Base-by-base conservation (phyloP, 1,140 invertebrate genomes). In the Muscidifurax raptorellus region DNA sequence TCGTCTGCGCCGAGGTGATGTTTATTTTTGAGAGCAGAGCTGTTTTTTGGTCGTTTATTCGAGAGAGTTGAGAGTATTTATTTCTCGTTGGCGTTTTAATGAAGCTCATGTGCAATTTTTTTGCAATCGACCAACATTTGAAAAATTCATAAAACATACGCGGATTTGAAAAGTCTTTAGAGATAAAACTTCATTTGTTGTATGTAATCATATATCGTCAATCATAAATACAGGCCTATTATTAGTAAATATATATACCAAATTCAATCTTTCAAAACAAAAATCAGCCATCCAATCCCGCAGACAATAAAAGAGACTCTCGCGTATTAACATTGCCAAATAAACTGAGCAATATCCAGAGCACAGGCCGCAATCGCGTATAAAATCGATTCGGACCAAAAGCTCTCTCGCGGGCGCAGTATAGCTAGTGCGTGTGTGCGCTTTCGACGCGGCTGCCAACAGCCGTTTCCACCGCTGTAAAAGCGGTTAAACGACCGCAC, bases 401-500 rank as follows among this genome's bases (percentile, higher is more conserved):
- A 67, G 52, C 75, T 64, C 47, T 18, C 75, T 64, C 27, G 0
- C 47, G 15, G 12, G 47, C 25, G 40, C n/a, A 22, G 30, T 69
- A 30, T 40, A 5, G 47, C 77, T 80, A 83, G 86, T 86, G 86
- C 89, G 87, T 89, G 90, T 88, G 87, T 69, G 72, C 85, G 89
- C 86, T 90, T 90, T 89, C 88, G 86, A 87, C 87, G 90, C 83
- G 89, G 89, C 90, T 89, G 87, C 87, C 87, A 88, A 91, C 91
- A 91, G 88, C 89, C 90, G 89, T 90, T 91, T 90, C 89, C 89
- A 88, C 82, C 83, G 82, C 82, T 91, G 90, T 91, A 90, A 91
- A 91, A 91, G 86, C 85, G 89, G 88, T 89, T 90, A 91, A 91
- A 90, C 89, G 89, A 92, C 89, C 90, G 85, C 90, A 89, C 88